A percentile compares a stretch with the other conserved stretches of the same genome.
Evolutionary conservation across 1,140 invertebrate species (phyloP).

Genomic region (Myzus persicae): DNA sequence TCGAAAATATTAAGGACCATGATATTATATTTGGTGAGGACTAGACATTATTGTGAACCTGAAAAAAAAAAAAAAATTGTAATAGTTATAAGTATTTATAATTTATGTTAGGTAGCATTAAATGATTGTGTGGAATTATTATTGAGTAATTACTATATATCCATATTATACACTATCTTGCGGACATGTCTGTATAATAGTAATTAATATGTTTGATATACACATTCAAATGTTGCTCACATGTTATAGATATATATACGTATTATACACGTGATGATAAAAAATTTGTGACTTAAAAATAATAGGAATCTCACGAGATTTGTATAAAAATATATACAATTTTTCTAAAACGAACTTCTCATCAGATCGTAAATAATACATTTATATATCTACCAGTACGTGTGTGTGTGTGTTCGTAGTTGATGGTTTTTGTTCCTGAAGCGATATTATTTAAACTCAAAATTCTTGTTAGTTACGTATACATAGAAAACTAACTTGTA

Average conservation of each 20-base stretch:
- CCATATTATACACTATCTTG: neutral
- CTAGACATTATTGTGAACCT: neutral
- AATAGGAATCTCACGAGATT: neutral
- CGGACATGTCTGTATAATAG: neutral
- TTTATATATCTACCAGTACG: neutral
- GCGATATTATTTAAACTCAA: neutral
- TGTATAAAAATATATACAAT: neutral
- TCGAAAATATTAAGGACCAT: neutral
- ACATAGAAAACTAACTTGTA: neutral
- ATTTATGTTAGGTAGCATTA: neutral
- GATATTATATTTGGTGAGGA: neutral
- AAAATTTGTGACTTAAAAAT: neutral
- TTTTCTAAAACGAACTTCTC: neutral
- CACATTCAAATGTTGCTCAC: neutral
- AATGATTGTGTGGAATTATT: neutral
- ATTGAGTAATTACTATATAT: neutral
- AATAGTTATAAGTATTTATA: neutral
- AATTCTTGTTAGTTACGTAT: neutral
- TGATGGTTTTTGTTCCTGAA: slow-evolving; percentile 3
- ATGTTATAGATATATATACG: neutral
- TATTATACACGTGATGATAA: neutral
- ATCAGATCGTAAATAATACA: neutral
- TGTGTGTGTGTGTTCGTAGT: neutral
- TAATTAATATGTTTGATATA: neutral
- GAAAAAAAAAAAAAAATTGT: neutral